phyloP scores from a whole-genome alignment of 2,113 vertebrate genomes.

The Ammodytes marinus region DNA sequence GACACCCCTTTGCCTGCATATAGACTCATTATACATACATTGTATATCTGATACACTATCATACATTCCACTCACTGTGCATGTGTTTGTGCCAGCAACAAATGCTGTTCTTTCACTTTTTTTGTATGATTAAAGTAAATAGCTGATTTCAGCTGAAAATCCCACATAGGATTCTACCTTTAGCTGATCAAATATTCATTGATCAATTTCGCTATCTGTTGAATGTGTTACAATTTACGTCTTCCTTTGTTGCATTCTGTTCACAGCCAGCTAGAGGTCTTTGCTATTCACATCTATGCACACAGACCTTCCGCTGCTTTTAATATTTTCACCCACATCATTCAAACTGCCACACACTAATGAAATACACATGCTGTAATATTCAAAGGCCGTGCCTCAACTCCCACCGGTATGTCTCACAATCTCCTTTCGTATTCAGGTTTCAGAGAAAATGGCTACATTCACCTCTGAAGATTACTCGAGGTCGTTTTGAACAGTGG shows the following conservation, averaged over 20 bases:
- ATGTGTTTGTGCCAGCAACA: conserved; percentile 23
- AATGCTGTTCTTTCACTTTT: conserved; percentile 31
- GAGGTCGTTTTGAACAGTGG: conserved; percentile 76
- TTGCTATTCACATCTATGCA: conserved; percentile 65
- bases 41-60: conserved; percentile 31
- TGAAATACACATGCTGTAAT: conserved; percentile 79
- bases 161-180: neutral
- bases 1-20: conserved; percentile 12
- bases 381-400: conserved; percentile 78
- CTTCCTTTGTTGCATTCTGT: conserved; percentile 47
- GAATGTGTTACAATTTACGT: conserved; percentile 15
- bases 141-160: conserved; percentile 62
- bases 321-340: conserved; percentile 67
- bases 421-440: conserved; percentile 71
- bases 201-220: conserved; percentile 52
- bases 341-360: conserved; percentile 73
- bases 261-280: conserved; percentile 27
- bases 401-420: conserved; percentile 59
- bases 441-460: conserved; percentile 66
- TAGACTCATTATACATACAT: conserved; percentile 38
- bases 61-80: conserved; percentile 5
- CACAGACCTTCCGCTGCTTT: conserved; percentile 49
- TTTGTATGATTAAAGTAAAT: conserved; percentile 15
- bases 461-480: conserved; percentile 81
- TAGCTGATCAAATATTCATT: conserved; percentile 64